phyloP scores from a whole-genome alignment of 1,140 invertebrate genomes.

The Planococcus citri region DNA sequence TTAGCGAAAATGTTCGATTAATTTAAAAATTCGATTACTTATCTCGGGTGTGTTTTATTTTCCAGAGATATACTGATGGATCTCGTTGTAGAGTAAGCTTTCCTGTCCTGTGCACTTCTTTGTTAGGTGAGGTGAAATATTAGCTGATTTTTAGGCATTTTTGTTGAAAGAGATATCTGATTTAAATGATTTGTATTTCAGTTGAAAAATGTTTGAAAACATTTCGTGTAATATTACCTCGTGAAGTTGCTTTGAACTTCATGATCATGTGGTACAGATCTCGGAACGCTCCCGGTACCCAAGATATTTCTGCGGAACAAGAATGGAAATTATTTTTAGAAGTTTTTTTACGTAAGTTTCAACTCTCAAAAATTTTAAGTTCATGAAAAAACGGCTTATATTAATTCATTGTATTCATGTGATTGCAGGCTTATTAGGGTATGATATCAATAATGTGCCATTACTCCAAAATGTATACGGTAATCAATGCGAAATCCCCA shows the following conservation, averaged over 20 bases:
- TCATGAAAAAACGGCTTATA: no score
- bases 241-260: slow-evolving; percentile 59
- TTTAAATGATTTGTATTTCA: slow-evolving; percentile 24
- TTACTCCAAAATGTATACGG: neutral
- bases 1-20: no score
- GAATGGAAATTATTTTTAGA: slow-evolving; percentile 71
- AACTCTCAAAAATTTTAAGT: no score
- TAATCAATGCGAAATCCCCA: neutral
- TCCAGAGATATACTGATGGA: slow-evolving; percentile 5
- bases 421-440: neutral
- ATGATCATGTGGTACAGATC: slow-evolving; percentile 75
- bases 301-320: slow-evolving; percentile 57
- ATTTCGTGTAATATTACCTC: slow-evolving; percentile 57
- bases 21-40: no score
- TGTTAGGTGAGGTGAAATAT: slow-evolving; percentile 21
- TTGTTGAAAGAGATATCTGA: neutral
- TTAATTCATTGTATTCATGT: neutral
- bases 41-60: neutral
- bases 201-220: slow-evolving; percentile 56
- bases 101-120: slow-evolving; percentile 22
- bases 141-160: neutral
- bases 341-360: slow-evolving; percentile 27
- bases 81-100: slow-evolving; percentile 18
- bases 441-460: neutral
- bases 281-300: slow-evolving; percentile 71